Evolutionary conservation across 2,888 invertebrate species (phyloP).

Genomic region (Xylophagus ater): DNA sequence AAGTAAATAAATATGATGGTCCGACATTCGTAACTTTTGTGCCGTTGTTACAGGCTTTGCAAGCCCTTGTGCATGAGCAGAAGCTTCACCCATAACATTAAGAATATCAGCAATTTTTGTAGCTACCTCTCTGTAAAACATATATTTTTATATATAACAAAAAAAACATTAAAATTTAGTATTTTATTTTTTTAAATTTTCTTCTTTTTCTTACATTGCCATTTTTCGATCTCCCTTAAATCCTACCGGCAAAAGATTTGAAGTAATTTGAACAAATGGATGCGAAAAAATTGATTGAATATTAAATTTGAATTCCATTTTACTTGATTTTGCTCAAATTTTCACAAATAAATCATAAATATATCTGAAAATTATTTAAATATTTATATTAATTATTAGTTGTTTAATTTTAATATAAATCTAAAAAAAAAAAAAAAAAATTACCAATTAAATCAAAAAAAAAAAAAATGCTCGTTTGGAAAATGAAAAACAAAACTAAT

Average conservation of each 20-base stretch:
- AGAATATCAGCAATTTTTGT: slow-evolving; percentile 51
- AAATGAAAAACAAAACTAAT: too few relatives aligned
- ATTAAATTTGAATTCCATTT: slow-evolving; percentile 47
- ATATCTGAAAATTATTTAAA: too few relatives aligned
- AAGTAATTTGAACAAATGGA: slow-evolving; percentile 42
- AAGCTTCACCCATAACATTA: slow-evolving; percentile 59
- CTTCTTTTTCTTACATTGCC: slow-evolving; percentile 36
- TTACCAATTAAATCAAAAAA: too few relatives aligned
- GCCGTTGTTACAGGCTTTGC: slow-evolving; percentile 62
- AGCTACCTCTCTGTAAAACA: slow-evolving; percentile 48
- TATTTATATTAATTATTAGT: too few relatives aligned
- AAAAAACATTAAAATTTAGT: neutral
- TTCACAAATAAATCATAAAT: too few relatives aligned
- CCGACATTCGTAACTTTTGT: slow-evolving; percentile 50
- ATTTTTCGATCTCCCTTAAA: slow-evolving; percentile 43
- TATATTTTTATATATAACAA: too few relatives aligned
- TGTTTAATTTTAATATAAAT: too few relatives aligned
- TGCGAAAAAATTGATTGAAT: slow-evolving; percentile 42
- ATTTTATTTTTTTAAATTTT: neutral
- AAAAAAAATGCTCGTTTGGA: too few relatives aligned
- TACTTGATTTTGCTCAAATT: too few relatives aligned
- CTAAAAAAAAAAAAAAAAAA: too few relatives aligned
- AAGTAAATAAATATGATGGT: slow-evolving; percentile 36
- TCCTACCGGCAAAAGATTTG: slow-evolving; percentile 43
- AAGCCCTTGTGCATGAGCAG: slow-evolving; percentile 62